Evolutionary conservation across 2,797 vertebrate species (phyloP).

Genomic region (Bucorvus abyssinicus): DNA sequence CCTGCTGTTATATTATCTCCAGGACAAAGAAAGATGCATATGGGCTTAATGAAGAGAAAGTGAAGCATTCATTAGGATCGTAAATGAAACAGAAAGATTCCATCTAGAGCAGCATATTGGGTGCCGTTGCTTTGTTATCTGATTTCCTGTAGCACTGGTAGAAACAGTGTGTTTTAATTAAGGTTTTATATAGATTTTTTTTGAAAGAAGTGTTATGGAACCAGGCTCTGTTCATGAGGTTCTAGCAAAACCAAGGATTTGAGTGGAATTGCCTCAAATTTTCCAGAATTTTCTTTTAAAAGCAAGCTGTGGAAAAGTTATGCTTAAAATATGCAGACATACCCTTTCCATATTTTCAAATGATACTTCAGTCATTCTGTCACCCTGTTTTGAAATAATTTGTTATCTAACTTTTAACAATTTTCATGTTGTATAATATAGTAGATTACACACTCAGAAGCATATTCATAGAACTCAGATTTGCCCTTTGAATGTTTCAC

Average conservation of each 20-base stretch:
- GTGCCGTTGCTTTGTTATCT: not conserved
- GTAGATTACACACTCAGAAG: not conserved
- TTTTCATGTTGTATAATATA: not conserved
- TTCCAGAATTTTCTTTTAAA: slow-evolving; percentile 11
- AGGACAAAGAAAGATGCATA: not conserved
- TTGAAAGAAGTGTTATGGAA: not conserved
- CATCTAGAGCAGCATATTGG: not conserved
- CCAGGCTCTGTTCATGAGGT: fast-evolving
- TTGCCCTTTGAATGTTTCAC: not conserved
- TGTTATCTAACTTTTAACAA: not conserved
- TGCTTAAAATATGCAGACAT: not conserved
- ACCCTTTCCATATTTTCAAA: not conserved
- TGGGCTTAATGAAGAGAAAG: slow-evolving; percentile 12
- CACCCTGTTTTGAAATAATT: not conserved
- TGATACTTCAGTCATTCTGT: not conserved
- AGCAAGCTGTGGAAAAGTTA: not conserved
- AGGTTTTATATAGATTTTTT: not conserved
- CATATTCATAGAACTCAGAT: not conserved
- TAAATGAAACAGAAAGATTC: slow-evolving; percentile 38
- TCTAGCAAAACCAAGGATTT: not conserved
- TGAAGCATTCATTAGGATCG: not conserved
- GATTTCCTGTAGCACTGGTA: not conserved
- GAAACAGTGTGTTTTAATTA: slow-evolving; percentile 9
- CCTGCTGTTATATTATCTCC: not conserved
- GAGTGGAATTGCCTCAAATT: not conserved